Conservation (phyloP, 2,113 vertebrate genomes). For the Tragelaphus buxtoni region DNA sequence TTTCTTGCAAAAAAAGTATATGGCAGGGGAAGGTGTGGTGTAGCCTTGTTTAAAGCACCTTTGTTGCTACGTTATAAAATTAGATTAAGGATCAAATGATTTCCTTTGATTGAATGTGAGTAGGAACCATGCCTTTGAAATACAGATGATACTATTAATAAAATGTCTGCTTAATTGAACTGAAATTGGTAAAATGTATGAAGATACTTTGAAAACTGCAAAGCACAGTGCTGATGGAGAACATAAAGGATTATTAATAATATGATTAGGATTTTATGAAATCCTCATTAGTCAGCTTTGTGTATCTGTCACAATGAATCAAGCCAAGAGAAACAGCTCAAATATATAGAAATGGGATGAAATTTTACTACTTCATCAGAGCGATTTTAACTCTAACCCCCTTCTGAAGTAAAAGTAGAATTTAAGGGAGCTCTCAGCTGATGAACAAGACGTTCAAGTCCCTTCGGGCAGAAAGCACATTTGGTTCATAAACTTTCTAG, state of each 20-base stretch:
- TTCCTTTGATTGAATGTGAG: background rate
- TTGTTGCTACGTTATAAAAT: background rate
- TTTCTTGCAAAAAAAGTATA: background rate
- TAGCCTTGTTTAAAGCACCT: background rate
- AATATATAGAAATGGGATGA: background rate
- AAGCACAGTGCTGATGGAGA: background rate
- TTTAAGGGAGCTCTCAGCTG: background rate
- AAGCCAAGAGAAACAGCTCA: conserved; percentile 24
- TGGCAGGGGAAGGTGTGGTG: fast-evolving
- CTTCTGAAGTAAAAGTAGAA: background rate
- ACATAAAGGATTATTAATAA: conserved; percentile 46
- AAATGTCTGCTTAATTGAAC: conserved; percentile 54
- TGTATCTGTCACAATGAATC: conserved; percentile 57
- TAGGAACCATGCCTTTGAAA: background rate
- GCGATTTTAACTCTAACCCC: background rate
- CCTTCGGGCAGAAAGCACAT: fast-evolving
- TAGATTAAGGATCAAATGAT: background rate
- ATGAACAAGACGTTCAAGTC: background rate
- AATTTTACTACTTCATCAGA: background rate
- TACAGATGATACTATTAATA: background rate
- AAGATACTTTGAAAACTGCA: conserved; percentile 26
- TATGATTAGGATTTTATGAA: conserved; percentile 55
- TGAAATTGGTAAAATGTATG: conserved; percentile 43
- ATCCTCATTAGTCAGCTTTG: conserved; percentile 57
- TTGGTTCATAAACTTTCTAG: background rate